Evolutionary conservation across 2,888 invertebrate species (phyloP), one percentile per base, ranked within the genome.

Genomic region (Automeris io): DNA sequence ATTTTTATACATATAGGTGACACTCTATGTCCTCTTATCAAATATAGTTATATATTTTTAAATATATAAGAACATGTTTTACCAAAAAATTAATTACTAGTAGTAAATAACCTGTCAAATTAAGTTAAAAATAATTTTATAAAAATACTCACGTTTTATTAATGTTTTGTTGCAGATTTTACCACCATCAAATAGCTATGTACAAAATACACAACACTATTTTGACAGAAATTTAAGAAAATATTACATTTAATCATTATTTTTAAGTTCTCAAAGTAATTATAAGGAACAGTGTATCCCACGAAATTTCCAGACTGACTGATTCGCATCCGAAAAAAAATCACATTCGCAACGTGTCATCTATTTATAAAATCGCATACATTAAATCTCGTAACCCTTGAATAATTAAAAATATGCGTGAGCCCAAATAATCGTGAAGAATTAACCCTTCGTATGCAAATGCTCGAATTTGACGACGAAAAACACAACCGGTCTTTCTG

Each of bases 361-460:
- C 29, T 6, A 65, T 70, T 75, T 69, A 54, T 61, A 64, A 70
- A 70, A 62, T 51, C 54, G 81, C 73, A 82, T 76, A 82, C 61
- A 80, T 83, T 82, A 77, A 82, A 39, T 39, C 29, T 34, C 23
- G 13, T 39, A 39, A 39, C 85, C 86, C 86, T 77, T 82, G 82
- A 77, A 86, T 82, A 86, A 86, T 86, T 86, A 86, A 82, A 85
- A 82, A 81, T 81, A 82, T 79, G 79, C 83, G 83, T 76, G 81
- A 75, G 77, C 69, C 64, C 72, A 79, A 80, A 85, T 80, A 81
- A 75, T 80, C 78, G 74, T 67, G 68, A 80, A 75, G 81, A 78
- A 65, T 83, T 82, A 83, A 83, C 85, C 86, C 86, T 79, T 75
- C 67, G 67, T 61, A 85, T 86, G 85, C 82, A 80, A 83, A 86